Evolutionary conservation across 2,797 vertebrate species (phyloP).

Genomic region (Betta splendens): DNA sequence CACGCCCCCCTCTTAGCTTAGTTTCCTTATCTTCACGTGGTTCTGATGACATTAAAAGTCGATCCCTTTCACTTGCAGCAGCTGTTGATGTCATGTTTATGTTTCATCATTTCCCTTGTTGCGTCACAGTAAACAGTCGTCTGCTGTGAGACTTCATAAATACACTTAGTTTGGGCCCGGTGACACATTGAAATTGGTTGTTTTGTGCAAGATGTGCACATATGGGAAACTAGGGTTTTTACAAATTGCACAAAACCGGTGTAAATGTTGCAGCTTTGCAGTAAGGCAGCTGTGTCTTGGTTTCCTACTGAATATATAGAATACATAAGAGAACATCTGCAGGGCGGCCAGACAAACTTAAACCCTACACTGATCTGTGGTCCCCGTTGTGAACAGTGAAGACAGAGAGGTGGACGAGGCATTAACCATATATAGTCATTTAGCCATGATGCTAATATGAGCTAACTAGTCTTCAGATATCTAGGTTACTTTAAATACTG

Average conservation of each 20-base stretch:
- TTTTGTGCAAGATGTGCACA: not conserved
- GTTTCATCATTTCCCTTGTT: conserved; percentile 16
- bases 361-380: not conserved
- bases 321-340: not conserved
- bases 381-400: not conserved
- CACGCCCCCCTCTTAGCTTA: not conserved
- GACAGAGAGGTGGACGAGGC: not conserved
- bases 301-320: not conserved
- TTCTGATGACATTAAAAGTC: not conserved
- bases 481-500: too few species aligned
- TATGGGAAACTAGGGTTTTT: not conserved
- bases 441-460: not conserved
- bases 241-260: not conserved
- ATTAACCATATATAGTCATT: not conserved
- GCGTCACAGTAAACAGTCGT: not conserved
- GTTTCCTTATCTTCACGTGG: not conserved
- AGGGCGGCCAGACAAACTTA: not conserved
- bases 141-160: not conserved
- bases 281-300: not conserved
- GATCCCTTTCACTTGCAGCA: conserved; percentile 7
- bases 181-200: not conserved
- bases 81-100: conserved; percentile 2
- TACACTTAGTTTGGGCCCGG: not conserved
- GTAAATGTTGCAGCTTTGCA: not conserved
- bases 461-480: not conserved